These are phyloP conservation scores for Plagodis pulveraria DNA, from an alignment of 2,888 invertebrate genomes.

Conservation along the genomic window DNA sequence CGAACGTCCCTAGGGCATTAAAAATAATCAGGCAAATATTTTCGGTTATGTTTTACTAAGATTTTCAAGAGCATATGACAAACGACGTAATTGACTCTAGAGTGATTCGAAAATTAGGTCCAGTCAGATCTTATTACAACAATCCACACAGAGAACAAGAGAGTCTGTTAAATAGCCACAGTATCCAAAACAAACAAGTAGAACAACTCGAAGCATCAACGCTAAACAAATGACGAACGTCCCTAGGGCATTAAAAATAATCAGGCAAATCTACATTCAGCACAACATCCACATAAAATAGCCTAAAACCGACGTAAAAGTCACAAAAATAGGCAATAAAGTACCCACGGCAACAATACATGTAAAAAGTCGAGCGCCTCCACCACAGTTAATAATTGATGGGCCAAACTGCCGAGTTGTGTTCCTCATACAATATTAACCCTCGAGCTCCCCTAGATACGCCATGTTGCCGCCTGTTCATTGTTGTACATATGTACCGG, in stretches of 20 bases:
- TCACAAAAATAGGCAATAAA: conserved; percentile 78
- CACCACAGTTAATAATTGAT: conserved; percentile 81
- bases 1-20: conserved; percentile 23
- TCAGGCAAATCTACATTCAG: conserved; percentile 41
- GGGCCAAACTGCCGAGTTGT: conserved; percentile 83
- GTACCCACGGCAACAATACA: conserved; percentile 70
- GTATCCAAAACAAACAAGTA: neutral
- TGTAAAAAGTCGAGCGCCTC: conserved; percentile 76
- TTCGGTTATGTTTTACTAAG: no score
- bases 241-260: conserved; percentile 32
- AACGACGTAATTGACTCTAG: no score
- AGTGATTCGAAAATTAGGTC: no score
- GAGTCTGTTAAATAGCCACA: no score
- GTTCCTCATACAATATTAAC: conserved; percentile 82
- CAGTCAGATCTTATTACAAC: no score
- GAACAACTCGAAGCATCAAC: conserved; percentile 9
- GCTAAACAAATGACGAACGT: conserved; percentile 17
- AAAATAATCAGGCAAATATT: conserved; percentile 38
- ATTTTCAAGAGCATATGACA: no score
- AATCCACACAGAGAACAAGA: no score
- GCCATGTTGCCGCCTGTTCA: conserved; percentile 77
- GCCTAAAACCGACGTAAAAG: conserved; percentile 66
- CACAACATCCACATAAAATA: conserved; percentile 60
- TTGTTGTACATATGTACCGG: conserved; percentile 35
- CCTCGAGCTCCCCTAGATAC: conserved; percentile 59